A percentile compares a stretch with the other conserved stretches of the same genome.
Conservation (phyloP, 2,113 vertebrate species). For the Phyllostomus hastatus region DNA sequence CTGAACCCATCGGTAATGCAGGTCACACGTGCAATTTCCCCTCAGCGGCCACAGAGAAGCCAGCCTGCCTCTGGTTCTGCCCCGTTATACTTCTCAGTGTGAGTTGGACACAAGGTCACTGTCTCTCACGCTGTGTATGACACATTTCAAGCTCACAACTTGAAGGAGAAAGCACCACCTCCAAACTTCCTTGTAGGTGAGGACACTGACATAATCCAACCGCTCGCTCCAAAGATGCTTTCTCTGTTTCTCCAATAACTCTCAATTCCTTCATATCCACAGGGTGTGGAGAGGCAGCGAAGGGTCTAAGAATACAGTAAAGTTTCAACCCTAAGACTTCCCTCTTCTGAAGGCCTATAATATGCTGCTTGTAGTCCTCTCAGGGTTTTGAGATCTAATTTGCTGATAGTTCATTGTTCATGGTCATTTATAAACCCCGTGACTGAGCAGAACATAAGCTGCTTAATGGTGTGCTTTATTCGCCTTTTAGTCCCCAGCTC, state of each 20-base stretch:
- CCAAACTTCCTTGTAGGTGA: not conserved
- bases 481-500: not conserved
- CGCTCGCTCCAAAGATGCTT: not conserved
- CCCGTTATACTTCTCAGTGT: not conserved
- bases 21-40: fast-evolving
- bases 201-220: not conserved
- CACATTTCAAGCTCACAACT: not conserved
- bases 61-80: not conserved
- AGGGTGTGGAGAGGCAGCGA: not conserved
- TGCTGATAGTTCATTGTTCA: not conserved
- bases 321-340: not conserved
- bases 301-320: not conserved
- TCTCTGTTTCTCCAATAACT: not conserved
- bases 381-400: not conserved
- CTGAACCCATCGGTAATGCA: not conserved
- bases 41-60: not conserved
- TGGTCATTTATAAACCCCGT: not conserved
- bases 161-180: not conserved
- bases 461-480: not conserved
- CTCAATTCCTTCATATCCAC: not conserved
- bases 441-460: not conserved
- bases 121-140: not conserved
- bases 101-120: not conserved
- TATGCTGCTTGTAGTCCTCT: not conserved
- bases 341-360: not conserved